Percentiles rank a stretch among this genome's conserved stretches.
These are phyloP conservation scores for Tupaia tana DNA, from an alignment of 2,113 vertebrate species.

Conservation along the genomic window DNA sequence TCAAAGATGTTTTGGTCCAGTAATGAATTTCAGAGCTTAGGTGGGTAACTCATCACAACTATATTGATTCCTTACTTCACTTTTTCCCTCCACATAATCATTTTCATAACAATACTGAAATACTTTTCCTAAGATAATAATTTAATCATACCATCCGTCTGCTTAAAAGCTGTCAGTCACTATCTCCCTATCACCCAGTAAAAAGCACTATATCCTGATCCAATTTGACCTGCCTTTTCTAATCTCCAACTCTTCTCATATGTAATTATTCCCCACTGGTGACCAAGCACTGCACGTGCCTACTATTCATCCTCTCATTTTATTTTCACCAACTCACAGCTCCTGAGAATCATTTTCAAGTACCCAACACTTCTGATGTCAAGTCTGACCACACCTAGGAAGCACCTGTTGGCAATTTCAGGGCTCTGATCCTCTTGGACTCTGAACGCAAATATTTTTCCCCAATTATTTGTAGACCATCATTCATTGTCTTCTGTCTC, in stretches of 20 bases:
- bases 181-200: background rate
- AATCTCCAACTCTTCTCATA: background rate
- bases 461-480: background rate
- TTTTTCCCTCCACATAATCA: background rate
- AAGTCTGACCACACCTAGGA: background rate
- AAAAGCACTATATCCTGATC: background rate
- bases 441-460: background rate
- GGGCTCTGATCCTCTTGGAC: fast-evolving
- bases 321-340: background rate
- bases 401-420: background rate
- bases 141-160: background rate
- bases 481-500: background rate
- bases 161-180: background rate
- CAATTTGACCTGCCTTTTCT: background rate
- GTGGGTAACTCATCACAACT: background rate
- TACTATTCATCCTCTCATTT: too few species aligned
- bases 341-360: background rate
- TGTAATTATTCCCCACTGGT: fast-evolving
- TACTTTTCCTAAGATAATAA: background rate
- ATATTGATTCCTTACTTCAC: background rate
- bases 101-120: background rate
- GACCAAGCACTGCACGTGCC: too few species aligned
- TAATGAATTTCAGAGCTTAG: conserved; percentile 42
- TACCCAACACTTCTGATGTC: background rate
- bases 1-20: conserved; percentile 31